A percentile compares a stretch with the other conserved stretches of the same genome.
These are phyloP conservation scores for Cossypha caffra DNA, from an alignment of 2,797 vertebrate species.

Conservation along the genomic window DNA sequence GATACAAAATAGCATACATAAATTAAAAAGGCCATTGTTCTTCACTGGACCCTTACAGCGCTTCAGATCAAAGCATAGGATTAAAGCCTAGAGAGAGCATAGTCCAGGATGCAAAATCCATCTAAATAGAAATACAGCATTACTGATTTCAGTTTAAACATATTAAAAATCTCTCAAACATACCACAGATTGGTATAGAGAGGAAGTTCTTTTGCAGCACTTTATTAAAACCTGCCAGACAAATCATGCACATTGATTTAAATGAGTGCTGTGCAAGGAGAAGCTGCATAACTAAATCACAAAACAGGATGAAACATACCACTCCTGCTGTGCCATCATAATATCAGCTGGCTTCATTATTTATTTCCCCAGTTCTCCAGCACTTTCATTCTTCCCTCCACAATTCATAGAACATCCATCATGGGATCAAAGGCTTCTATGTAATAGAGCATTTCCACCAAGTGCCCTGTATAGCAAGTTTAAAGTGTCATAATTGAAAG, in stretches of 20 bases:
- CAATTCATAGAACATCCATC: slow-evolving; percentile 10
- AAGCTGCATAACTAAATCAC: neutral
- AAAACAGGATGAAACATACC: neutral
- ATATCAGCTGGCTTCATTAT: slow-evolving; percentile 18
- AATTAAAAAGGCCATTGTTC: neutral
- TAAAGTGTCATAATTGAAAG: neutral
- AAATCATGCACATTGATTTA: neutral
- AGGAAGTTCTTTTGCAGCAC: neutral
- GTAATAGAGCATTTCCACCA: neutral
- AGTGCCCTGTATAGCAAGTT: neutral
- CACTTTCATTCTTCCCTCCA: neutral
- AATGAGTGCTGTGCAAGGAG: neutral
- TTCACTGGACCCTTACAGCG: neutral
- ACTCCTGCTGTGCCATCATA: neutral
- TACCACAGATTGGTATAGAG: neutral
- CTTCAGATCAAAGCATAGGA: neutral
- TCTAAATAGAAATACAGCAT: neutral
- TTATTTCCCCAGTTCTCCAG: neutral
- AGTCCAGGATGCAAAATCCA: neutral
- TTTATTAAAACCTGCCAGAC: neutral
- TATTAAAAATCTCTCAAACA: neutral
- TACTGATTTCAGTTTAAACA: neutral
- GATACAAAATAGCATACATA: neutral
- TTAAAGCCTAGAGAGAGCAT: neutral
- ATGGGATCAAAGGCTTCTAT: slow-evolving; percentile 11